Evolutionary conservation across 2,888 invertebrate species (phyloP).

Genomic region (Scrobipalpa costella): DNA sequence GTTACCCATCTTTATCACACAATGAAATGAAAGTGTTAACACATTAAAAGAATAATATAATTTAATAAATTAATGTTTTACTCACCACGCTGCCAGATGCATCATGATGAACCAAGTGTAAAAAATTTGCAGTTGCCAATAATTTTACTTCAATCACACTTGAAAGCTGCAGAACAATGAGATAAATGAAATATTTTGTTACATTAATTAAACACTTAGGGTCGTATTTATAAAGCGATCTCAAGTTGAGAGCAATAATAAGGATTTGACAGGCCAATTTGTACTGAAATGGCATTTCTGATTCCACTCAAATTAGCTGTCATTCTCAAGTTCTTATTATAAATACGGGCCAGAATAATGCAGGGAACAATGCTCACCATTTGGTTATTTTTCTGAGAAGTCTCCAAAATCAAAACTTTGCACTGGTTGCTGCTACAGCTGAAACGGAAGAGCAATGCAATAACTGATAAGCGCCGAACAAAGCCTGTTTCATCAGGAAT

Average conservation of each 20-base stretch:
- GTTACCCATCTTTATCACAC: no score
- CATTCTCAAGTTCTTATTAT: no score
- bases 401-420: slow-evolving; percentile 36
- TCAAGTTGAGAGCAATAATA: no score
- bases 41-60: neutral
- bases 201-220: neutral
- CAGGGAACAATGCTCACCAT: slow-evolving; percentile 38
- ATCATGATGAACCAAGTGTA: slow-evolving; percentile 57
- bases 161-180: slow-evolving; percentile 43
- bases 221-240: no score
- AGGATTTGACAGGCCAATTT: no score
- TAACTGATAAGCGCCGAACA: slow-evolving; percentile 43
- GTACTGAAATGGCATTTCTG: no score
- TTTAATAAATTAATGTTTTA: slow-evolving; percentile 1
- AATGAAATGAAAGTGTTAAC: neutral
- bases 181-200: slow-evolving; percentile 12
- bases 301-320: no score
- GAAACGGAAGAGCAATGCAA: slow-evolving; percentile 42
- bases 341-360: no score
- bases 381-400: slow-evolving; percentile 37
- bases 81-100: slow-evolving; percentile 76
- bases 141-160: slow-evolving; percentile 38
- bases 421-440: slow-evolving; percentile 38
- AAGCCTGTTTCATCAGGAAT: slow-evolving; percentile 43
- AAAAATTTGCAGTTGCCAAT: slow-evolving; percentile 41